Evolutionary conservation across 2,888 invertebrate genomes (phyloP), one percentile per base, ranked within the genome.

Genomic region (Nymphalis urticae): DNA sequence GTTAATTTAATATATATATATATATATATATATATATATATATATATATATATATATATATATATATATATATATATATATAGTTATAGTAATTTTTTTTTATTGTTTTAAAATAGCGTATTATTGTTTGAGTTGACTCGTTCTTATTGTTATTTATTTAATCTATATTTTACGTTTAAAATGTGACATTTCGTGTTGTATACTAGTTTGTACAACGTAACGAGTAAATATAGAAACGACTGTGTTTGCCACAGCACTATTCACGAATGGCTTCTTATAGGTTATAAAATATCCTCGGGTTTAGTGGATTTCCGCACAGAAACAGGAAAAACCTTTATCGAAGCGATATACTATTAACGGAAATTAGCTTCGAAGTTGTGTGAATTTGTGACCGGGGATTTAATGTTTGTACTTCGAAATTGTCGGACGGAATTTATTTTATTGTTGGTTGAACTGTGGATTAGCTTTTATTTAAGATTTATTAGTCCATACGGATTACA

Each of bases 311-410:
- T 47, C 42, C 51, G 21, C 17, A 42, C 47, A 17, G 60, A 51
- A 60, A 27, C 60, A 60, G 65, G 59, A 53, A 64, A n/a, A 47
- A 60, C 48, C 53, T 36, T 48, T 60, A 53, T 53, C 6, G 16
- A 24, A 51, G 19, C 19, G 51, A 42, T 51, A 21, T 53, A 53
- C 13, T 53, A 13, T 24, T 21, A 24, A 24, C 21, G 53, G 21
- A 53, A 53, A 53, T 53, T 53, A 53, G 53, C 24, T 21, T 21
- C 24, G 5, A 53, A 53, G n/a, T 51, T 51, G 16, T 53, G 24
- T 27, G 53, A 53, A 24, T 53, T 24, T 24, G 4, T 24, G 13
- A 24, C 24, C 53, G 24, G 53, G 10, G 53, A 27, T 32, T 27
- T 8, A 51, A 24, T 53, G 16, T 42, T 42, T 16, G 53, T 53